phyloP scores from a whole-genome alignment of 2,113 vertebrate genomes.

The Pampusana beccarii region DNA sequence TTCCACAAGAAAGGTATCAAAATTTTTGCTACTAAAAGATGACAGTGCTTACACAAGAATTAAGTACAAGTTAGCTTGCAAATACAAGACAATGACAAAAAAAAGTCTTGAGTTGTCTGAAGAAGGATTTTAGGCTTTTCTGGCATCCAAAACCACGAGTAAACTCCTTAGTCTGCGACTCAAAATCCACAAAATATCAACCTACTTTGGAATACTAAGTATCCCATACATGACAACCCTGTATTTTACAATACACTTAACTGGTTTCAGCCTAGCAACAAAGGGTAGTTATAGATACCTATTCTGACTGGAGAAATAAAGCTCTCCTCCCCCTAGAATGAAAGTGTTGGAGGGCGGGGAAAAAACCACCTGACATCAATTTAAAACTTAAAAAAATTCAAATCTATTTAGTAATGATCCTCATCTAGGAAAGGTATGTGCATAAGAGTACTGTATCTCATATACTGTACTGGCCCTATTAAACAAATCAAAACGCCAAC shows the following conservation, averaged over 20 bases:
- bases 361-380: constrained; percentile 41
- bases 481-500: constrained; percentile 70
- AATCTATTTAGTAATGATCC: constrained; percentile 53
- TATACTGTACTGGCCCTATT: constrained; percentile 72
- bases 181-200: constrained; percentile 73
- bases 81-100: constrained; percentile 81
- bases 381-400: constrained; percentile 22
- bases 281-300: constrained; percentile 67
- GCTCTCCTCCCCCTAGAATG: constrained; percentile 64
- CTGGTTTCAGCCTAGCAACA: constrained; percentile 71
- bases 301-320: constrained; percentile 73
- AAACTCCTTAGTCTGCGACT: constrained; percentile 74
- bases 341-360: not conserved
- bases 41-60: constrained; percentile 84
- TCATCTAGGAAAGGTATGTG: constrained; percentile 73
- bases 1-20: constrained; percentile 82
- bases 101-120: constrained; percentile 76
- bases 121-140: constrained; percentile 77
- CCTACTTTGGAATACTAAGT: constrained; percentile 65
- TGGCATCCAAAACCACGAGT: constrained; percentile 75
- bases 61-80: constrained; percentile 84
- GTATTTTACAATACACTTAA: constrained; percentile 73
- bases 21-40: constrained; percentile 88
- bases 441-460: constrained; percentile 76
- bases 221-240: constrained; percentile 73